Evolutionary conservation across 2,113 vertebrate species (phyloP), one percentile per base, ranked within the genome.

Genomic region (Paedocypris sp.): DNA sequence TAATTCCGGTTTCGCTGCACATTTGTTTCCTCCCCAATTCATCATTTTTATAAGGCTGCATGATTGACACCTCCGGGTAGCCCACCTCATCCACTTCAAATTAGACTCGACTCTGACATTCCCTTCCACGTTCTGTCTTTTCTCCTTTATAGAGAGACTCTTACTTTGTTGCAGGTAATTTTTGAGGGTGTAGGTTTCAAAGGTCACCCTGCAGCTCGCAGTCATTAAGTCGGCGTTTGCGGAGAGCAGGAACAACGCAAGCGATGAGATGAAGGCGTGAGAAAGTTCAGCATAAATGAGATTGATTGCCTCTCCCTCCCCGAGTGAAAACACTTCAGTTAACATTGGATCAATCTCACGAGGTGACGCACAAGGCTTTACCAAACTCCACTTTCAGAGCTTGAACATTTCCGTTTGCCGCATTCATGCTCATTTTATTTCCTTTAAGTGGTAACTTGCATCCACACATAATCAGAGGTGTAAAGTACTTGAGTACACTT

Each of bases 241-340:
- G 43, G 18, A 31, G 26, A 57, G 54, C 26, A 4, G 16, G 39
- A 58, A 58, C 54, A 31, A 28, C 43, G 39, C 20, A 58, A 58
- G 54, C n/a, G 26, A 20, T 43, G 39, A 58, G 38, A 43, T 32
- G 54, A 58, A 58, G 26, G 54, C 54, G 38, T 58, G 54, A 43
- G 54, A 58, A 58, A 58, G 54, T 58, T 58, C 54, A 58, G 39
- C 26, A 58, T 58, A 58, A 42, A 43, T 58, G 54, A 58, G 53
- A 58, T 58, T 58, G 54, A 58, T 58, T 58, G 54, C 39, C 28
- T 58, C 39, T 43, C 26, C 39, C 20, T 58, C 18, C 54, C 39
- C 39, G 32, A 43, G 54, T 13, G 39, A 42, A 57, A 58, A 58
- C 54, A 58, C 54, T 58, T 58, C 39, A 58, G 39, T 39, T 43